Percentiles rank a stretch among this genome's conserved stretches.
Conservation (phyloP, 2,113 vertebrate species). For the Hippocampus mohnikei region DNA sequence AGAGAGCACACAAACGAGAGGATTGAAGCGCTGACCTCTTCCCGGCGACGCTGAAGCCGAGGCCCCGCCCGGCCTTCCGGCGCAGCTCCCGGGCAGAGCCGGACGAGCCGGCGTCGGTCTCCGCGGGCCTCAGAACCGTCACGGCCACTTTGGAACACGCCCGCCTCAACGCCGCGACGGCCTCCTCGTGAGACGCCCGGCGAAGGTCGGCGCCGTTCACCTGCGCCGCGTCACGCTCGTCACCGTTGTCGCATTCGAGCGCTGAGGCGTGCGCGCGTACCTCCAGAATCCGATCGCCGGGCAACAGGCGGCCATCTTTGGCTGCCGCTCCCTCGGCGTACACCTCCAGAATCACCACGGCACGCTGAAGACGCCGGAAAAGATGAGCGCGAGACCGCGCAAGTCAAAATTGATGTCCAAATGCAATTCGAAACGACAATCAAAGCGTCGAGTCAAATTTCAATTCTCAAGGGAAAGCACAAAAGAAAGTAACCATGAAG, state of each 20-base stretch:
- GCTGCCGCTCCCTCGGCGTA: slow-evolving; percentile 97
- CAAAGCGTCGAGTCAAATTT: too few relatives aligned
- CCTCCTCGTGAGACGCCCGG: slow-evolving; percentile 85
- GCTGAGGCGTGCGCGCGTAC: slow-evolving; percentile 54
- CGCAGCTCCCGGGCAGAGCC: slow-evolving; percentile 81
- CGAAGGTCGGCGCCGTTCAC: slow-evolving; percentile 89
- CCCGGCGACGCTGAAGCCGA: slow-evolving; percentile 94
- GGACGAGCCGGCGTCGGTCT: slow-evolving; percentile 83
- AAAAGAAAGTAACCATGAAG: too few relatives aligned
- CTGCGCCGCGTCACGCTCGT: slow-evolving; percentile 51
- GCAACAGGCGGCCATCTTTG: slow-evolving; percentile 89
- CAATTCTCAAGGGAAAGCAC: too few relatives aligned
- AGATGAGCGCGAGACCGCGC: too few relatives aligned
- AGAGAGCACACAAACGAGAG: too few relatives aligned
- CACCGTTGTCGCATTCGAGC: neutral
- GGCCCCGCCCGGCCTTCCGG: slow-evolving; percentile 84
- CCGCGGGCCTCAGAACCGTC: slow-evolving; percentile 85
- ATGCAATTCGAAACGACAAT: too few relatives aligned
- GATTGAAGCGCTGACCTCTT: slow-evolving; percentile 75
- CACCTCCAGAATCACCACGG: slow-evolving; percentile 96
- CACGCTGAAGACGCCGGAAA: slow-evolving; percentile 72
- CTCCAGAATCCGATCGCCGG: slow-evolving; percentile 94
- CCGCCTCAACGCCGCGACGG: slow-evolving; percentile 86
- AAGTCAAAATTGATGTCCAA: too few relatives aligned
- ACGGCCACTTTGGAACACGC: slow-evolving; percentile 84